Evolutionary conservation across 1,140 invertebrate genomes (phyloP), one percentile per base, ranked within the genome.

Genomic region (Popillia japonica): DNA sequence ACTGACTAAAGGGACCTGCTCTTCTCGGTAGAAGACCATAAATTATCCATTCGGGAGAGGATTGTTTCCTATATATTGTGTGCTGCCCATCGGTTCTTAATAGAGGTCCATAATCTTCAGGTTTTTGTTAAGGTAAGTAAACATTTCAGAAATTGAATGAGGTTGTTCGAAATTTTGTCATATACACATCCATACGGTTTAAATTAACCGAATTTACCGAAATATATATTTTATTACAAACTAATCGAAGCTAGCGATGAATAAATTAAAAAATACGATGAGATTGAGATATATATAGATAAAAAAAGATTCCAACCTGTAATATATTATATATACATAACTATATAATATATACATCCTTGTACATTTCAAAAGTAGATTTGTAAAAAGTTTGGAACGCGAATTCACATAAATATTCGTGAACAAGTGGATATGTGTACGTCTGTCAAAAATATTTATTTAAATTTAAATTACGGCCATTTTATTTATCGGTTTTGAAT

Each of bases 381-480:
- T 17, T 55, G 14, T 55, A 55, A 55, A 17, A 44, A 14, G 42
- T 17, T 55, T n/a, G 48, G 48, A 55, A 27, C 61, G 27, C 61
- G 61, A 68, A 68, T 34, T 34, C 22, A 64, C 40, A 78, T 78
- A 59, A 77, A 77, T 78, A 78, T 68, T 10, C n/a, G 22, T 44
- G 64, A 73, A 74, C 42, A 78, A 78, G 3, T 42, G 61, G 73
- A 73, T 79, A 76, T 79, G 78, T 79, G 75, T 72, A 64, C 42
- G 75, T 76, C 48, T 79, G 78, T 79, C 78, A 79, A 76, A 79
- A 79, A 79, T 79, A 79, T 79, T 79, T 79, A 79, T 79, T 79
- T 79, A 76, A 79, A 79, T 79, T 76, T 76, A 79, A 79, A 79
- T 76, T 76, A 79, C 68, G 61, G 59, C 78, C 78, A 79, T 79